phyloP scores from a whole-genome alignment of 1,140 invertebrate genomes.

The Argopecten irradians region DNA sequence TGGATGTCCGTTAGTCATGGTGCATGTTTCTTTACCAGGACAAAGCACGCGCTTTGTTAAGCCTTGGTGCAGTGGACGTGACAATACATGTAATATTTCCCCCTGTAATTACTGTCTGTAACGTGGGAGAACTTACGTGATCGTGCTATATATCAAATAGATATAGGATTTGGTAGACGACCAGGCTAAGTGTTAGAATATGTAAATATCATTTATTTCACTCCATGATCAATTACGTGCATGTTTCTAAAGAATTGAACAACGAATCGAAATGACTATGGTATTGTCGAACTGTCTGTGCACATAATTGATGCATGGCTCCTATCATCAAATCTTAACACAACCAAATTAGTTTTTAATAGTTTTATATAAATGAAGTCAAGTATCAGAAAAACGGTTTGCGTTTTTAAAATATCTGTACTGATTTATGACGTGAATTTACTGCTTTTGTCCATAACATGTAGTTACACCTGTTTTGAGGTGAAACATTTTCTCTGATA shows the following conservation, averaged over 20 bases:
- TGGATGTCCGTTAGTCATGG: background rate
- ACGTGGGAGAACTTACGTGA: background rate
- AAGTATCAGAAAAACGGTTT: too few species aligned
- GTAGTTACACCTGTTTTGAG: too few species aligned
- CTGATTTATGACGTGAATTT: too few species aligned
- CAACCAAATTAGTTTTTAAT: too few species aligned
- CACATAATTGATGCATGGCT: too few species aligned
- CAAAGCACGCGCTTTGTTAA: background rate
- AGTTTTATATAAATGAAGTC: too few species aligned
- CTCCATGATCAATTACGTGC: background rate
- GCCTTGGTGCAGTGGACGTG: background rate
- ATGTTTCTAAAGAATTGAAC: background rate
- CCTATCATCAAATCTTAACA: too few species aligned
- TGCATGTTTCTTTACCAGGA: conserved; percentile 2
- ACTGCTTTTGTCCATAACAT: too few species aligned
- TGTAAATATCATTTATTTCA: background rate
- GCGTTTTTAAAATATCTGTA: too few species aligned
- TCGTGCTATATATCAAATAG: background rate
- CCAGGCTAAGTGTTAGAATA: background rate
- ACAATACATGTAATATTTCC: background rate
- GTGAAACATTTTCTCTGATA: too few species aligned
- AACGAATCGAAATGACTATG: background rate
- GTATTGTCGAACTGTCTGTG: background rate
- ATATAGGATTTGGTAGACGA: background rate
- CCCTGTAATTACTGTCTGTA: background rate